phyloP scores from a whole-genome alignment of 2,888 invertebrate species.

The Himalopsyche anomala region DNA sequence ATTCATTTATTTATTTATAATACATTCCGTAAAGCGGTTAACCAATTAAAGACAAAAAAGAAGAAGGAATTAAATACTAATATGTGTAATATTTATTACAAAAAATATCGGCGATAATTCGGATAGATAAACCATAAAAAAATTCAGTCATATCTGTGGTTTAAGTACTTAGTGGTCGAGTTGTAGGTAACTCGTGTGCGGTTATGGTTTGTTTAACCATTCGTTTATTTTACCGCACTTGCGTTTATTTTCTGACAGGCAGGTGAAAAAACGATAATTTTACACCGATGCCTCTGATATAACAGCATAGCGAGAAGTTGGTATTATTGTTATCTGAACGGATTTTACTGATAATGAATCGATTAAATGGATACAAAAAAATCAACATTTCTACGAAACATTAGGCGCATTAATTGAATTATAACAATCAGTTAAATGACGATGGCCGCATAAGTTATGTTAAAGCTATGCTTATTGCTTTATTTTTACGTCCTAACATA shows the following conservation, averaged over 20 bases:
- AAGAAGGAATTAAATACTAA: too few species aligned
- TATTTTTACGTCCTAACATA: too few species aligned
- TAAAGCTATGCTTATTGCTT: too few species aligned
- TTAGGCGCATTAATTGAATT: too few species aligned
- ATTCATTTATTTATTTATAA: not conserved
- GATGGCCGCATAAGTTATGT: too few species aligned
- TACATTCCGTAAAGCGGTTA: not conserved
- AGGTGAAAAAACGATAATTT: not conserved
- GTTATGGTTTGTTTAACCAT: not conserved
- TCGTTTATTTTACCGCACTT: not conserved
- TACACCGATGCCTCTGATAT: not conserved
- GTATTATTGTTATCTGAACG: not conserved
- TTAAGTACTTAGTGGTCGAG: constrained; percentile 3
- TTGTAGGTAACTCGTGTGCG: not conserved
- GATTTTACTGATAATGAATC: not conserved
- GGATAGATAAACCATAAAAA: constrained; percentile 12
- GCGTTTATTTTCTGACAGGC: not conserved
- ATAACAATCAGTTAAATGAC: too few species aligned
- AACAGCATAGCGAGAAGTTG: not conserved
- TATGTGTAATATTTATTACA: too few species aligned
- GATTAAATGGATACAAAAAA: not conserved
- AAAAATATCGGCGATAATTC: not conserved
- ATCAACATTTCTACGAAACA: too few species aligned
- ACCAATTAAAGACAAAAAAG: not conserved
- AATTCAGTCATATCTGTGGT: constrained; percentile 11